These are phyloP conservation scores for Thunnus maccoyii DNA, from an alignment of 2,113 vertebrate species.

Conservation along the genomic window DNA sequence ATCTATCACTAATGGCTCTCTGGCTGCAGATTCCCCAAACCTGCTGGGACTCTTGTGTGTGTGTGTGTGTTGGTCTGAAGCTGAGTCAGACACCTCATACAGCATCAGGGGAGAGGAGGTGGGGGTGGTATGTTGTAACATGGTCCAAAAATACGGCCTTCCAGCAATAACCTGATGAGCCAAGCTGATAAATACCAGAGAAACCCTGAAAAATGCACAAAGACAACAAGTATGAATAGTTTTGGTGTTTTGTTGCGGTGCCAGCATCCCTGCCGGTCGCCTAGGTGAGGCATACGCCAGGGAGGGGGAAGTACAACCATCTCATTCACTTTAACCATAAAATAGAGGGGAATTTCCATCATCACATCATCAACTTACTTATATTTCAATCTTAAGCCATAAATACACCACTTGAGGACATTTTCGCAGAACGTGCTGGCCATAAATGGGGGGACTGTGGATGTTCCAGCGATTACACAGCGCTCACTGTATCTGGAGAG, in stretches of 20 bases:
- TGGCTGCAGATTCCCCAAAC: conserved; percentile 41
- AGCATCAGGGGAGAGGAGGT: conserved; percentile 22
- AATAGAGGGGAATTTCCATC: conserved; percentile 49
- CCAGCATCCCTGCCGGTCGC: conserved; percentile 11
- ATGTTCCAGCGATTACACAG: conserved; percentile 58
- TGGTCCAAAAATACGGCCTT: conserved; percentile 26
- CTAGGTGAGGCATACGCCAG: not conserved
- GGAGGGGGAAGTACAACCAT: conserved; percentile 41
- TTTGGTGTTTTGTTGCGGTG: conserved; percentile 25
- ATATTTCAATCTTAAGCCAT: conserved; percentile 35
- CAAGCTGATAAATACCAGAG: conserved; percentile 60
- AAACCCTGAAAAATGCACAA: conserved; percentile 38
- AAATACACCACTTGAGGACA: conserved; percentile 38
- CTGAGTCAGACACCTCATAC: conserved; percentile 35
- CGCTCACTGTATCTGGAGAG: conserved; percentile 53
- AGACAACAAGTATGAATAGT: conserved; percentile 38
- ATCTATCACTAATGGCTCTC: conserved; percentile 56
- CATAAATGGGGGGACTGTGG: conserved; percentile 57
- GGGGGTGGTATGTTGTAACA: conserved; percentile 10
- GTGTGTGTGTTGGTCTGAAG: conserved; percentile 9
- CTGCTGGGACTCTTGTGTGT: conserved; percentile 29
- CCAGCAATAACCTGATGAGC: conserved; percentile 10
- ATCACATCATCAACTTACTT: conserved; percentile 55
- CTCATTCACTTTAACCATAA: conserved; percentile 54
- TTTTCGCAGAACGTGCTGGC: conserved; percentile 16